Base-by-base conservation (phyloP, 2,797 vertebrate genomes). In the Eulemur rubriventer region DNA sequence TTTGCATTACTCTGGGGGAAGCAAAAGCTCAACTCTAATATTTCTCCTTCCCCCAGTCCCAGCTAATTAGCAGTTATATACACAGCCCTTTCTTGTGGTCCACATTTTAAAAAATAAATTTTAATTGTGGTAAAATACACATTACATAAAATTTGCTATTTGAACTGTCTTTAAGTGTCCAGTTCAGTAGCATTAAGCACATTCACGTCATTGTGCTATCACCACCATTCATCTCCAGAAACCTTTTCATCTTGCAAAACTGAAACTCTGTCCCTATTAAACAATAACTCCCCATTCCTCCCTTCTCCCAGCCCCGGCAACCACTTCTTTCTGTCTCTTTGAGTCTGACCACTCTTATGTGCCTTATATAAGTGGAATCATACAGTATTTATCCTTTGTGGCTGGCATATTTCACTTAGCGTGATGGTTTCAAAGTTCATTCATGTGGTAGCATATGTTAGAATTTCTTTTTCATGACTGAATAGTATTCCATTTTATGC, bases 371-470 rank as follows among this genome's bases (percentile, higher is more conserved):
- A 72, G 50, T 73, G 35, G 73, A 81, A 38, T 48, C 59, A 9
- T 28, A 41, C 0, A 46, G 33, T 55, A 73, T 35, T 69, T 91
- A 9, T 80, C 50, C 20, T 79, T 57, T 24, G 16, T 43, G 28
- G 18, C 26, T 72, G 78, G 87, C 14, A 91, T 96, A 57, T 84
- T 95, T 89, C 78, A 70, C 83, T 80, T 87, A 43, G 28, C 28
- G 14, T 5, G 10, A 11, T 38, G 22, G n/a, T 10, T 24, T 55
- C 69, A 35, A 73, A 14, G 17, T 61, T 89, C 46, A 70, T 35
- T 4, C 13, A 16, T n/a, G 18, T 61, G 14, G 4, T n/a, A n/a
- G 78, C 12, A 24, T 43, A 50, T 67, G 48, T 43, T 57, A 67
- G 67, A 92, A 72, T 81, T 85, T 85, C 65, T 48, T 86, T 89